Evolutionary conservation across 2,888 invertebrate species (phyloP).

Genomic region (Drosophila borealis): DNA sequence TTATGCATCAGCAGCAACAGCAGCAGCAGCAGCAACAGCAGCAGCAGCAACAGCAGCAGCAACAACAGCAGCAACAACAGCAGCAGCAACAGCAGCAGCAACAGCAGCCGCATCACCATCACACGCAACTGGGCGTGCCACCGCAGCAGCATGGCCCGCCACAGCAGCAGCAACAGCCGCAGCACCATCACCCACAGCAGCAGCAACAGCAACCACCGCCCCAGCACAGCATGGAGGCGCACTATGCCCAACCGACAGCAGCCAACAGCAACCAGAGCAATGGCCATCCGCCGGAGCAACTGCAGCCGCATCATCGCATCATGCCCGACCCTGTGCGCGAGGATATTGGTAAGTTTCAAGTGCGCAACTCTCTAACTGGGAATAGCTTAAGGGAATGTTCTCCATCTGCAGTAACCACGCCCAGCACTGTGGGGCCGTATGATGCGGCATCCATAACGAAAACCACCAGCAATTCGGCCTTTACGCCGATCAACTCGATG

Average conservation of each 20-base stretch:
- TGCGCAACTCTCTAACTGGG: background rate
- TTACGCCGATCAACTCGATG: constrained; percentile 95
- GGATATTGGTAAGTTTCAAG: constrained; percentile 84
- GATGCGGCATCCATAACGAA: constrained; percentile 86
- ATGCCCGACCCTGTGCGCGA: constrained; percentile 86
- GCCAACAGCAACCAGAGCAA: constrained; percentile 85
- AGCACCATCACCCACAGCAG: constrained; percentile 85
- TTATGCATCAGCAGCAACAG: constrained; percentile 88
- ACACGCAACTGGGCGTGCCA: constrained; percentile 87
- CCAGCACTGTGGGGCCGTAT: constrained; percentile 84
- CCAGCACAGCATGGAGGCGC: constrained; percentile 87
- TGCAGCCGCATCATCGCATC: constrained; percentile 88
- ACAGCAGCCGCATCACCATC: constrained; percentile 86
- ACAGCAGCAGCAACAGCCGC: constrained; percentile 80
- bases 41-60: constrained; percentile 86
- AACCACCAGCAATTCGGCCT: constrained; percentile 92
- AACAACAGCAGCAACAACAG: constrained; percentile 78
- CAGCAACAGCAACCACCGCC: constrained; percentile 87
- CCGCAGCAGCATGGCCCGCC: constrained; percentile 86
- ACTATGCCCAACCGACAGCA: constrained; percentile 86
- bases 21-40: constrained; percentile 86
- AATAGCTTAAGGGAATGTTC: background rate
- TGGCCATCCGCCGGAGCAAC: constrained; percentile 88
- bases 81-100: constrained; percentile 70
- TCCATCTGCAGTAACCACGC: constrained; percentile 75